A percentile compares a stretch with the other conserved stretches of the same genome.
Conservation (phyloP, 2,797 vertebrate genomes). For the Nannoperca obscura region DNA sequence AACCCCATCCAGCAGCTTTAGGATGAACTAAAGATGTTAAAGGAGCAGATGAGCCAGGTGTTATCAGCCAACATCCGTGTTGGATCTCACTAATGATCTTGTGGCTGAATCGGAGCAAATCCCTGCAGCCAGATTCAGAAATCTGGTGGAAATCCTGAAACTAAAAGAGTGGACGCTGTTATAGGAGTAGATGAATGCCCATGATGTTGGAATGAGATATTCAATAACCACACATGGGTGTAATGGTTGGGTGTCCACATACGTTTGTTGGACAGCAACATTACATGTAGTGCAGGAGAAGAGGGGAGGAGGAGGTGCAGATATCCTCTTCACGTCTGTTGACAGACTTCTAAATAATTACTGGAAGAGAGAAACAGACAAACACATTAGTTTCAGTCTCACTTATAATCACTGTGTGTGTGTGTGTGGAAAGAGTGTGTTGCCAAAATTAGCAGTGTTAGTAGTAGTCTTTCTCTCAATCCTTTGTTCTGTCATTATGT, state of each 20-base stretch:
- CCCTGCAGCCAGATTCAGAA: too few species aligned
- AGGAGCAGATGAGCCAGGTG: neutral
- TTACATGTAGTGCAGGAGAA: neutral
- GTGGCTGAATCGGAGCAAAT: too few species aligned
- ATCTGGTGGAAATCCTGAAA: neutral
- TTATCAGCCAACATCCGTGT: neutral
- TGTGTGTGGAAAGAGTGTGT: constrained; percentile 22
- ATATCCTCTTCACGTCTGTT: constrained; percentile 17
- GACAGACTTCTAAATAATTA: constrained; percentile 64
- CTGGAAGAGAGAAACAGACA: constrained; percentile 50
- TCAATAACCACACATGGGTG: neutral
- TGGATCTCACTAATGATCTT: neutral
- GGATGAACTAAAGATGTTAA: too few species aligned
- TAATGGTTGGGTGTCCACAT: neutral
- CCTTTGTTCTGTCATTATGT: constrained; percentile 14
- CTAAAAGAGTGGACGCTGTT: neutral
- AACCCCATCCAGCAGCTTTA: neutral
- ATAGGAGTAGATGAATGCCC: too few species aligned
- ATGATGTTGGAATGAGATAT: too few species aligned
- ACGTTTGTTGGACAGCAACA: neutral
- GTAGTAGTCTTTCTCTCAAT: neutral
- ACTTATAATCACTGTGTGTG: constrained; percentile 44
- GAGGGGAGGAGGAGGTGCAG: constrained; percentile 15
- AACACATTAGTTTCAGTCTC: constrained; percentile 67
- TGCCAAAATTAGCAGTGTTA: constrained; percentile 9